Conservation (phyloP, 2,113 vertebrate genomes). For the Elanoides forficatus region DNA sequence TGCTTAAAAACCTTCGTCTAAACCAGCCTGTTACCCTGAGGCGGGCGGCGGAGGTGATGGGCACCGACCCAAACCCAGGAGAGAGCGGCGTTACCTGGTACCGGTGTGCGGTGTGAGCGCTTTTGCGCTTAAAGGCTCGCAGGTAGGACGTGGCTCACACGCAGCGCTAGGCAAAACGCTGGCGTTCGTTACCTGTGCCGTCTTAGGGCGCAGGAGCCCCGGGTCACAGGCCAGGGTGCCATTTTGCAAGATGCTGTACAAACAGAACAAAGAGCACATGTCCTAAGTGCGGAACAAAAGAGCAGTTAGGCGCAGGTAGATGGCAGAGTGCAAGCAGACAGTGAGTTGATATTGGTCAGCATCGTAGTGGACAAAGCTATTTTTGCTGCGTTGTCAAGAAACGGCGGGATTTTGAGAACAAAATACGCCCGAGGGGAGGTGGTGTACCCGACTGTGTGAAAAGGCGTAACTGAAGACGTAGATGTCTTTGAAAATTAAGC, state of each 20-base stretch:
- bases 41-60: neutral
- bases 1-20: neutral
- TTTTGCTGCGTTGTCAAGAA: neutral
- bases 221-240: neutral
- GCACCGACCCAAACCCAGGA: neutral
- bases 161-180: neutral
- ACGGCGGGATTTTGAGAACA: rapidly evolving
- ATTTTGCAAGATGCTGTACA: conserved; percentile 17
- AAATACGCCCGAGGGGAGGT: neutral
- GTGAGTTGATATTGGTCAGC: neutral
- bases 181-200: neutral
- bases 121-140: neutral
- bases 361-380: neutral
- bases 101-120: rapidly evolving
- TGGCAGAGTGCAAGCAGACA: neutral
- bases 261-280: conserved; percentile 52
- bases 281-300: neutral
- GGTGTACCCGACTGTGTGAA: neutral
- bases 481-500: neutral
- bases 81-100: rapidly evolving
- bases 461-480: neutral
- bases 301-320: neutral
- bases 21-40: neutral
- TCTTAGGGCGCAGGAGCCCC: neutral
- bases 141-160: rapidly evolving